Base-by-base conservation (phyloP, 2,113 vertebrate species). In the Tachuris rubrigastra region DNA sequence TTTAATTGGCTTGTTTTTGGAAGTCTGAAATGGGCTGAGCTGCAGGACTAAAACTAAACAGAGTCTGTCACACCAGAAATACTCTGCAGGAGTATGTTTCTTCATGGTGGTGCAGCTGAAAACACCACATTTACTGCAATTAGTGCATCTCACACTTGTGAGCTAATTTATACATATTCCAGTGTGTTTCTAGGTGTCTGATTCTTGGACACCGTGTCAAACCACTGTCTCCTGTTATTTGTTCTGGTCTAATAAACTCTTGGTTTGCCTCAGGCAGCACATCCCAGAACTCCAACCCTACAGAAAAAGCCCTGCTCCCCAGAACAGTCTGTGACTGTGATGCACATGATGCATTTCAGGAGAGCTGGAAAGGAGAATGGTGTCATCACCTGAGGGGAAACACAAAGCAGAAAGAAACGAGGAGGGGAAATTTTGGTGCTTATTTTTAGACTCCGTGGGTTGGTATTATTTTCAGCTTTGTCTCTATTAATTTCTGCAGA, bases 371-470 rank as follows among this genome's bases (percentile, higher is more conserved):
- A 96, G 81, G 68, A 94, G 84, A 90, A 69, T 49, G 73, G 79
- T 93, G 85, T 95, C 89, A 94, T 92, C 95, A 97, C 87, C 92
- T 97, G 77, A 93, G 88, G 78, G 95, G 95, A 96, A 97, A 91
- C 83, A 87, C 92, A 89, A 91, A 86, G 93, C 91, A 95, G 90
- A 96, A 80, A 96, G 96, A 83, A 94, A 80, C 37, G 37, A 92
- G 94, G 97, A 96, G 91, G 96, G 96, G 96, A 96, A 97, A 96
- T 95, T 97, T 96, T 33, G 23, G 37, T 89, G 67, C 89, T 90
- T 97, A 96, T 97, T 97, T 96, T 97, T 97, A 97, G 96, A 92
- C 62, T 94, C 72, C 7, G 95, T 96, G 96, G 96, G 97, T 93
- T 94, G 93, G 89, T 94, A 92, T 94, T 97, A 87, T 95, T 95